A percentile compares a stretch with the other conserved stretches of the same genome.
Conservation (phyloP, 2,797 vertebrate genomes). For the Balearica regulorum region DNA sequence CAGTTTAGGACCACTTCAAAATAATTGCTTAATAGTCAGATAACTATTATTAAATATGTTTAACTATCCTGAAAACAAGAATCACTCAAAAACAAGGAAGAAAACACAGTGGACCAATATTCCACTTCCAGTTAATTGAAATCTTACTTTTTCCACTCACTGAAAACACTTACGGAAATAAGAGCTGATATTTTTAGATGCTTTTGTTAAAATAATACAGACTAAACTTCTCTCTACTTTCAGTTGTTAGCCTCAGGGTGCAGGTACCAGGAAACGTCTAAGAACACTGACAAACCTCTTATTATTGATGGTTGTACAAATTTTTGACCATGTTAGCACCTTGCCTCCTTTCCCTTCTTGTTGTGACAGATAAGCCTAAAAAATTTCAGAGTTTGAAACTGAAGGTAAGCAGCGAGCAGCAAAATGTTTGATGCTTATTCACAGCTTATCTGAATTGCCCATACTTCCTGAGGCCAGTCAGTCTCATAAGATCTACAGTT, state of each 20-base stretch:
- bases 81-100: background rate
- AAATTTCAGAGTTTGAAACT: background rate
- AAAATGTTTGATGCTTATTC: background rate
- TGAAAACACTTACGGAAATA: background rate
- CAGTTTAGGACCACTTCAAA: background rate
- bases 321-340: background rate
- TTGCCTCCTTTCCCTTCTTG: background rate
- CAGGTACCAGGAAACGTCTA: background rate
- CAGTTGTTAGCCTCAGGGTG: background rate
- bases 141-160: background rate
- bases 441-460: constrained; percentile 6
- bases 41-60: background rate
- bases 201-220: background rate
- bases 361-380: background rate
- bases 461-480: background rate
- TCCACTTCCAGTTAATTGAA: background rate
- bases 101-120: background rate
- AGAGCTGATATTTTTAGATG: background rate
- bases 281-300: background rate
- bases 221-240: background rate
- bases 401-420: background rate
- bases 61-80: background rate
- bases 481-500: background rate
- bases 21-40: background rate
- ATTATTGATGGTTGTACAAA: background rate